These are phyloP conservation scores for Polylopha cassiicola DNA, from an alignment of 2,888 invertebrate genomes.

Conservation along the genomic window DNA sequence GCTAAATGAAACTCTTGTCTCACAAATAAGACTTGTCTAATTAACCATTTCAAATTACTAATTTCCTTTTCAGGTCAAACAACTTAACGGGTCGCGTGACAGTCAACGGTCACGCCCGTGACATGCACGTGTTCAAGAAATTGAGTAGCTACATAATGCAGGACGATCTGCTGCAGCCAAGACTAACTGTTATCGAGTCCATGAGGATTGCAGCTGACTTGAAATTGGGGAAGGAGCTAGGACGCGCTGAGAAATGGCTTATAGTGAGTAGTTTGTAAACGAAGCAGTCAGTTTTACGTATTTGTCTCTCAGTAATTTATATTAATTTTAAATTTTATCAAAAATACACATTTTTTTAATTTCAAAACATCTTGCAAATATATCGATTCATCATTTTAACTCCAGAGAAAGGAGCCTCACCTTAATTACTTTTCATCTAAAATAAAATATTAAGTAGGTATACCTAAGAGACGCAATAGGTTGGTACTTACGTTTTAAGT, in stretches of 20 bases:
- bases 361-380: too few relatives aligned
- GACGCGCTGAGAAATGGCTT: constrained; percentile 76
- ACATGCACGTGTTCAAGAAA: constrained; percentile 83
- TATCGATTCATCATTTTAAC: too few relatives aligned
- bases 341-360: too few relatives aligned
- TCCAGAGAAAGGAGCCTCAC: too few relatives aligned
- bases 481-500: too few relatives aligned
- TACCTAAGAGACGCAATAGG: too few relatives aligned
- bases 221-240: constrained; percentile 80
- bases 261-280: constrained; percentile 80
- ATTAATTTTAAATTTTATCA: too few relatives aligned
- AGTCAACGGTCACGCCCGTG: constrained; percentile 82
- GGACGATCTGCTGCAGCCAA: constrained; percentile 82
- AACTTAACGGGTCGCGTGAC: constrained; percentile 81
- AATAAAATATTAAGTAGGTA: too few relatives aligned
- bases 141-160: constrained; percentile 90
- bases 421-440: too few relatives aligned
- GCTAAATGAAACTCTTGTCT: too few relatives aligned
- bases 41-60: neutral
- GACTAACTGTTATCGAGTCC: constrained; percentile 84
- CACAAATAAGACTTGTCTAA: too few relatives aligned
- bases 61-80: constrained; percentile 57
- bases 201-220: constrained; percentile 85
- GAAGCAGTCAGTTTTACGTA: constrained; percentile 1
- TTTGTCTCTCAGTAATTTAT: too few relatives aligned